Evolutionary conservation across 2,797 vertebrate genomes (phyloP).

Genomic region (Malurus leucopterus): DNA sequence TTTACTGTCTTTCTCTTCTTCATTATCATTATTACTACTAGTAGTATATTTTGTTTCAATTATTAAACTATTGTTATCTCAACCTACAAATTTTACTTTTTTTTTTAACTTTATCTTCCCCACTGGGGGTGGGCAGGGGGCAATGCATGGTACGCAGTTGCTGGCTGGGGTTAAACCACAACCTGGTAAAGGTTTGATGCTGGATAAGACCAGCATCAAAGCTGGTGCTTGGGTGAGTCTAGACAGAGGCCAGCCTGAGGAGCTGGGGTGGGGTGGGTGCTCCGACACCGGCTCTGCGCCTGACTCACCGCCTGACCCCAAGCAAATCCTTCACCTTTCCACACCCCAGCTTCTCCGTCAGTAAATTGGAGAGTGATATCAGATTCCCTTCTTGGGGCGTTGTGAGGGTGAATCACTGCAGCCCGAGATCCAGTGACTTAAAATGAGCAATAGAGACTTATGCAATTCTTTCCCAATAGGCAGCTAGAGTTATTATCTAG

Average conservation of each 20-base stretch:
- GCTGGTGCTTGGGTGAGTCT: neutral
- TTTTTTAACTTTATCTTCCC: neutral
- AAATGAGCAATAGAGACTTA: constrained; percentile 12
- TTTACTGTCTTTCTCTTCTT: neutral
- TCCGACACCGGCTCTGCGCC: rapidly evolving
- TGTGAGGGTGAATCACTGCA: constrained; percentile 27
- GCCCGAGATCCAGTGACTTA: neutral
- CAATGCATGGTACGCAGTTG: neutral
- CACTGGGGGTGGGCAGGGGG: neutral
- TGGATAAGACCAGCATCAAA: neutral
- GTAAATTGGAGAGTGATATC: neutral
- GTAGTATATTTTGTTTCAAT: neutral
- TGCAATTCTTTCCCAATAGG: constrained; percentile 14
- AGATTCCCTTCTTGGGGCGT: constrained; percentile 4
- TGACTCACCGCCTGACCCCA: constrained; percentile 34
- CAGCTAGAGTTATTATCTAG: neutral
- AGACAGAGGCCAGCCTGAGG: neutral
- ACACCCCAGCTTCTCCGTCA: neutral
- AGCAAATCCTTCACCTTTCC: constrained; percentile 26
- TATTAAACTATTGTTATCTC: neutral
- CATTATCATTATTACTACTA: neutral
- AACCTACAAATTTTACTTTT: neutral
- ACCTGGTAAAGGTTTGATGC: neutral
- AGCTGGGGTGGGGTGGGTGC: neutral
- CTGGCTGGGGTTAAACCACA: neutral